A percentile compares a stretch with the other conserved stretches of the same genome.
These are phyloP conservation scores for Helarctos malayanus DNA, from an alignment of 2,797 vertebrate genomes.

Conservation along the genomic window DNA sequence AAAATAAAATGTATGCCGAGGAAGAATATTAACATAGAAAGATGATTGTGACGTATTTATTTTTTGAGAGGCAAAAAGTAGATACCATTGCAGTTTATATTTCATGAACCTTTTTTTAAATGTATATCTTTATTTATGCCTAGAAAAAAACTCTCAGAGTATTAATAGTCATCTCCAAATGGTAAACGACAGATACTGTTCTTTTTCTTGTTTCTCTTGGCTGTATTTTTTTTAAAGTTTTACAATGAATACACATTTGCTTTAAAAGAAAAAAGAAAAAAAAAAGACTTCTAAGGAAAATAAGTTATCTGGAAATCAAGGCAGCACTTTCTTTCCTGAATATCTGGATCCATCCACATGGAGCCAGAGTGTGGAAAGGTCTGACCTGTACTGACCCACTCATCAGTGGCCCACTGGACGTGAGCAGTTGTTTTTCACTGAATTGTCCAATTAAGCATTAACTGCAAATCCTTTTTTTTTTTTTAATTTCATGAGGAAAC, in stretches of 20 bases:
- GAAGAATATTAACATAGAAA: conserved; percentile 22
- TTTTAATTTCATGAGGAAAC: neutral
- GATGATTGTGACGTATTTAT: neutral
- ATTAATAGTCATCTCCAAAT: neutral
- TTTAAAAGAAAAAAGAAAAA: conserved; percentile 15
- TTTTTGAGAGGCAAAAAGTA: neutral
- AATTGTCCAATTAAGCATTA: neutral
- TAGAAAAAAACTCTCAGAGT: neutral
- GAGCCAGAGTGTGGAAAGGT: neutral
- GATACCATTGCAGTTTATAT: neutral
- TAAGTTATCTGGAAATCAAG: neutral
- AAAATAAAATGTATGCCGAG: neutral
- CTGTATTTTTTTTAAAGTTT: conserved; percentile 57
- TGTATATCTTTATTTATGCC: neutral
- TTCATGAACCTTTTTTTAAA: conserved; percentile 16
- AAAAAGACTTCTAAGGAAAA: neutral
- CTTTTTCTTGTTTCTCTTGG: neutral
- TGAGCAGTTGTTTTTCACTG: neutral
- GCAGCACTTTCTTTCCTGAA: neutral
- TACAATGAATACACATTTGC: conserved; percentile 39
- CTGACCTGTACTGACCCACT: neutral
- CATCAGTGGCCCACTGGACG: neutral
- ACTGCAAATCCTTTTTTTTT: neutral
- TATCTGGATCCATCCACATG: neutral
- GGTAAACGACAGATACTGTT: neutral